These are phyloP conservation scores for Plumapathes pennacea DNA, from an alignment of 92 coral and sea anemone species.

Conservation along the genomic window DNA sequence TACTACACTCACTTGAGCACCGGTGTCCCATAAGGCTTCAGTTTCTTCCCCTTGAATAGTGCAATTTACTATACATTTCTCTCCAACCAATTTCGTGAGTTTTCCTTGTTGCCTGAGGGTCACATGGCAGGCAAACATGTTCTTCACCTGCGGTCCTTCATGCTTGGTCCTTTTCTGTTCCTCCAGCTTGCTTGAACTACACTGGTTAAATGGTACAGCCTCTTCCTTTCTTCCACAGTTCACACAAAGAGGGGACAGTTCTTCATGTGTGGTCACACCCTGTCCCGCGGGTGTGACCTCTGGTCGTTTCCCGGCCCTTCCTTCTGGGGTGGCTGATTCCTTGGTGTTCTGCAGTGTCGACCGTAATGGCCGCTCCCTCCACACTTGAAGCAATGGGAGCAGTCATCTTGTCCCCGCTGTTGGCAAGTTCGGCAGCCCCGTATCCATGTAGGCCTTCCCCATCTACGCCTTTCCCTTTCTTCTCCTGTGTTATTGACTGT, in stretches of 20 bases:
- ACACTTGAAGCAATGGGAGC: slow-evolving; percentile 60
- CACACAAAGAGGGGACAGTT: slow-evolving; percentile 33
- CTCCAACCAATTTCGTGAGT: slow-evolving; percentile 35
- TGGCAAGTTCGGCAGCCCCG: slow-evolving; percentile 17
- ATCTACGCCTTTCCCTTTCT: not conserved
- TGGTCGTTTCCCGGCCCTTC: slow-evolving; percentile 16
- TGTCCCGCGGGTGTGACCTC: slow-evolving; percentile 49
- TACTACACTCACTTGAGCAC: slow-evolving; percentile 53
- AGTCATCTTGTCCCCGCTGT: slow-evolving; percentile 33
- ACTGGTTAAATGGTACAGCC: not conserved
- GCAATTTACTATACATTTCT: slow-evolving; percentile 41
- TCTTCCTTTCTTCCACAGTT: slow-evolving; percentile 30
- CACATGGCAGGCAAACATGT: slow-evolving; percentile 32
- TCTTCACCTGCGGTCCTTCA: too few species aligned
- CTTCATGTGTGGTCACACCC: slow-evolving; percentile 36
- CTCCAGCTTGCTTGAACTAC: slow-evolving; percentile 5
- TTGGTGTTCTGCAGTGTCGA: slow-evolving; percentile 20
- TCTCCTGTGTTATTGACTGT: not conserved
- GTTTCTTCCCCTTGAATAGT: slow-evolving; percentile 23
- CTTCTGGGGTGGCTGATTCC: not conserved
- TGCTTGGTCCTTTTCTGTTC: not conserved
- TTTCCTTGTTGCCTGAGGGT: slow-evolving; percentile 44
- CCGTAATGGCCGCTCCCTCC: slow-evolving; percentile 43
- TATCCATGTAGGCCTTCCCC: not conserved
- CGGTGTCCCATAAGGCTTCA: slow-evolving; percentile 63